Evolutionary conservation across 2,113 vertebrate species (phyloP), one percentile per base, ranked within the genome.

Genomic region (Hippocampus barbouri): DNA sequence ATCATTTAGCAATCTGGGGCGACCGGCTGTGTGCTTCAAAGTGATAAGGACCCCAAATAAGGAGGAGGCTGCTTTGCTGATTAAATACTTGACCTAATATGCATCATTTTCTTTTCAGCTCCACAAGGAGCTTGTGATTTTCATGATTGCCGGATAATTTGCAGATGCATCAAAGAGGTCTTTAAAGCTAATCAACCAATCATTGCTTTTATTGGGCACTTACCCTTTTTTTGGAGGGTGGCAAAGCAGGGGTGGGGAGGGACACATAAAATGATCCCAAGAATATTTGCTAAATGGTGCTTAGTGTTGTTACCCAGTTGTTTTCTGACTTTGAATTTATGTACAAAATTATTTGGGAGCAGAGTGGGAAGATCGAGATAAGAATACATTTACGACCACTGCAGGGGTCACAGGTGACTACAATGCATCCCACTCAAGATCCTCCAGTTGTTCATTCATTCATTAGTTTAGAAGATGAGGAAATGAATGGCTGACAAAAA

Each of bases 41-140:
- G 74, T 43, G 51, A 68, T 68, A 78, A 54, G 51, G 70, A 68
- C 61, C 71, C 53, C 71, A 76, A 85, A 87, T 71, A 72, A 79
- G 72, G 25, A 70, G 80, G 70, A 75, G 57, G 72, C 68, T 21
- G 73, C 57, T 80, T 83, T 78, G 77, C 74, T 85, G 82, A 92
- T 92, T 82, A 87, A 87, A 86, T 75, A 81, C 89, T 85, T 87
- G 86, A 89, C 83, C 84, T 79, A 64, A 77, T 85, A 85, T 73
- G 75, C 68, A 70, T 79, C 82, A 69, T 75, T 78, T 83, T 66
- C 63, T 69, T 79, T 75, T 72, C 63, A 73, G 64, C 77, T 71
- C 80, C 72, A 14, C 34, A 21, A 43, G 76, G 69, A 82, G 68
- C 80, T 70, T 67, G 47, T 56, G 61, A 75, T 82, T 82, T 85